Conservation (phyloP, 2,113 vertebrate genomes). For the Theristicus caerulescens region DNA sequence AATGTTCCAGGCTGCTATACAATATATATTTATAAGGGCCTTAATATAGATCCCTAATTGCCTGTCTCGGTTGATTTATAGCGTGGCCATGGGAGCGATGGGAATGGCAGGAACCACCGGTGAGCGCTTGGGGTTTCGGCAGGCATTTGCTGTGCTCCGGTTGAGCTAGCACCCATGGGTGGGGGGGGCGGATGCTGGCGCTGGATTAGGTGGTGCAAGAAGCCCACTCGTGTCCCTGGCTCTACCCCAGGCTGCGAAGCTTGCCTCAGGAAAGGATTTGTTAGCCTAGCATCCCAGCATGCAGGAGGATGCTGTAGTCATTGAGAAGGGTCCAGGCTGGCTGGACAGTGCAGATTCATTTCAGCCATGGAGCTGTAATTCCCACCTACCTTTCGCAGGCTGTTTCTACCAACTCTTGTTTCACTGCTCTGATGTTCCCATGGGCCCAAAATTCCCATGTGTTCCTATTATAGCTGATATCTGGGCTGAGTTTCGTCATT, state of each 20-base stretch:
- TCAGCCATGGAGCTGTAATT: accelerated
- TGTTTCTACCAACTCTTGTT: not conserved
- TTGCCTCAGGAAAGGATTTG: not conserved
- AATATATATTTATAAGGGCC: constrained; percentile 64
- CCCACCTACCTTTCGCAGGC: accelerated
- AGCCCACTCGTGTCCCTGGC: not conserved
- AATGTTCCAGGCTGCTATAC: not conserved
- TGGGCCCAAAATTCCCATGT: not conserved
- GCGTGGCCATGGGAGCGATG: not conserved
- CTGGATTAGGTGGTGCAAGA: not conserved
- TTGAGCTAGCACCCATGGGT: not conserved
- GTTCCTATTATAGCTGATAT: not conserved
- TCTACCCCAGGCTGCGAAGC: not conserved
- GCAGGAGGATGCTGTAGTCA: not conserved
- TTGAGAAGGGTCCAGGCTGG: not conserved
- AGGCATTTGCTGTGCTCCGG: accelerated
- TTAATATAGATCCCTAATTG: constrained; percentile 60
- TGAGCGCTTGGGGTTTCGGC: not conserved
- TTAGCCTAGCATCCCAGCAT: not conserved
- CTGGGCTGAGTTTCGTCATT: not conserved
- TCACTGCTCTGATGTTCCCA: not conserved
- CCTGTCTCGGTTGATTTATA: constrained; percentile 45
- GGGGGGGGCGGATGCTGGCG: not conserved
- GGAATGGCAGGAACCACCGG: not conserved
- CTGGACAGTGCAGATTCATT: not conserved